Evolutionary conservation across 2,797 vertebrate genomes (phyloP), one percentile per base, ranked within the genome.

Genomic region (Amazona finschi): DNA sequence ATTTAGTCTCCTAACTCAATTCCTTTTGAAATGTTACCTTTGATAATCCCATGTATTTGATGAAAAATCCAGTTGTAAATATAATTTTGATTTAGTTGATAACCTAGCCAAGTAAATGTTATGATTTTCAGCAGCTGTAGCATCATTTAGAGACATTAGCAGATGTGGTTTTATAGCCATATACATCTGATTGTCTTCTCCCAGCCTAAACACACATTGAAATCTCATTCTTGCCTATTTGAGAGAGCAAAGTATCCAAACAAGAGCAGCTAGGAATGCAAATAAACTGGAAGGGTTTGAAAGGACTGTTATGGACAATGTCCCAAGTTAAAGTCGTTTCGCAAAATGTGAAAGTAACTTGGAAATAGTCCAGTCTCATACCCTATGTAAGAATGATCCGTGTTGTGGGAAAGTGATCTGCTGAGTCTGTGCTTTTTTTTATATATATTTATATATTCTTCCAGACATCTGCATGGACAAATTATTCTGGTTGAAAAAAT

Each of bases 1-100:
- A 97, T 96, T 96, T 97, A 76, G 83, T 60, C 76, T 84, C 13
- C 58, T 94, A 97, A 97, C 76, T 94, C 79, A 89, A 90, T 96
- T 93, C 71, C 74, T 90, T 93, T 73, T 93, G 89, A 94, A 96
- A 97, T 96, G 95, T 86, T 94, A 90, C 83, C 83, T 79, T 86
- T 89, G 72, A 58, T 94, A 85, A 89, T 96, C 31, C 43, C 38
- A n/a, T 66, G 55, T 78, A 88, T 94, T 95, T 87, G 80, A 94
- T 92, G 79, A 93, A 89, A 95, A 97, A 73, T 96, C 76, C 62
- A 64, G 50, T 86, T 84, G 64, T 84, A 96, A 96, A 91, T 91
- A 93, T 38, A 88, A 96, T 96, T 95, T 91, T 85, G 85, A 88
- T 75, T 70, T 85, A 74, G 83, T 66, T 95, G 89, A 94, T 94